phyloP scores from a whole-genome alignment of 1,140 invertebrate species.

The Drosophila willistoni region DNA sequence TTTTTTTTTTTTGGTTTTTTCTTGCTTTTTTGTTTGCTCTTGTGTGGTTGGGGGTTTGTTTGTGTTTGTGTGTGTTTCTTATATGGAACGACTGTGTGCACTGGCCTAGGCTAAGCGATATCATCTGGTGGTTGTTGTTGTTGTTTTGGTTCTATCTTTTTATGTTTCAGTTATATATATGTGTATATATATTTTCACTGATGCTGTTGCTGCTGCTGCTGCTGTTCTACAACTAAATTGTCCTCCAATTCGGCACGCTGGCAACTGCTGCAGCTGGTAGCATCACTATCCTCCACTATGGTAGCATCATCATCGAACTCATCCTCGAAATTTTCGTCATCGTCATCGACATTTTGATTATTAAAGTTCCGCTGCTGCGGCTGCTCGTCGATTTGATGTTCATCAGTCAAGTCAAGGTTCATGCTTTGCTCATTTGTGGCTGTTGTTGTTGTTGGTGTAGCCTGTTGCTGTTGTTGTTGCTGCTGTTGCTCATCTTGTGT shows the following conservation, averaged over 20 bases:
- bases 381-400: constrained; percentile 3
- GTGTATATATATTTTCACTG: constrained; percentile 12
- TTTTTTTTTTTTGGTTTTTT: neutral
- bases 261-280: constrained; percentile 71
- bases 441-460: constrained; percentile 1
- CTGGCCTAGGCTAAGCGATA: constrained; percentile 26
- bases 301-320: constrained; percentile 60
- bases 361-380: neutral
- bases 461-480: constrained; percentile 4
- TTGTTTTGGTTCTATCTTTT: constrained; percentile 10
- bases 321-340: constrained; percentile 1
- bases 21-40: neutral
- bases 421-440: constrained; percentile 6
- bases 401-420: constrained; percentile 9
- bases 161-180: neutral
- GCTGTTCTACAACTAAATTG: constrained; percentile 30
- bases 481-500: constrained; percentile 8
- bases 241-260: constrained; percentile 61
- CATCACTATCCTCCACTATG: constrained; percentile 72
- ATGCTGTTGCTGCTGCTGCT: constrained; percentile 22
- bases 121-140: constrained; percentile 14
- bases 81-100: constrained; percentile 25
- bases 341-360: constrained; percentile 4
- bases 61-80: constrained; percentile 8
- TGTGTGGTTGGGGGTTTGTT: neutral